Base-by-base conservation (phyloP, 1,140 invertebrate species). In the Trachelipus rathkii region DNA sequence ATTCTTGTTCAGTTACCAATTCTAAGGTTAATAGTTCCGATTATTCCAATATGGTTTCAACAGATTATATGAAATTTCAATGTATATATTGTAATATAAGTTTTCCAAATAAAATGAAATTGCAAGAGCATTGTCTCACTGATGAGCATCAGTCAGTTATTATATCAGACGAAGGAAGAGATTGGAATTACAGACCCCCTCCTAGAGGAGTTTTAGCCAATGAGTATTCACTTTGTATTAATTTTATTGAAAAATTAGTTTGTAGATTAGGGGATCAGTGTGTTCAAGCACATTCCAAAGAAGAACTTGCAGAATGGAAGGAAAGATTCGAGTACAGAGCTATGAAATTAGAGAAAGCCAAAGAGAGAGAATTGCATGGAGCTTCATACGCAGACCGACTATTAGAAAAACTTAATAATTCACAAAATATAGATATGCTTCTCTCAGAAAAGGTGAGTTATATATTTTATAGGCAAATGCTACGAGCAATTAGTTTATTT, bases 221-320 rank as follows among this genome's bases (percentile, higher is more conserved):
- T 53, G 85, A 86, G 60, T 87, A 86, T 78, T 84, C 84, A 15
- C 81, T 90, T 2, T 92, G 91, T 84, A 87, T 88, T 76, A 86
- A 85, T 33, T 89, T 85, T 81, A 82, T 81, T 10, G 86, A 87
- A 74, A 84, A 83, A 60, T 88, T 87, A 43, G 85, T 84, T 33
- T 92, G 91, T 83, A 86, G 89, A 53, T 89, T 90, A 82, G 90
- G 90, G 21, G 86, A 89, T 15, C 90, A 91, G 81, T 92, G 91
- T 84, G 89, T 91, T n/a, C 88, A 91, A 83, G 92, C 92, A 6
- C 92, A 93, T 83, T 90, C 90, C 15, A 83, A 87, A 73, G 89
- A 90, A 72, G 92, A 93, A 83, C 84, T 93, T 10, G 85, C 87
- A 11, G 91, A 93, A 86, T 93, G 92, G 92, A 88, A 89, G 82